These are phyloP conservation scores for Drosophila sordidula DNA, from an alignment of 2,888 invertebrate genomes.

Conservation along the genomic window DNA sequence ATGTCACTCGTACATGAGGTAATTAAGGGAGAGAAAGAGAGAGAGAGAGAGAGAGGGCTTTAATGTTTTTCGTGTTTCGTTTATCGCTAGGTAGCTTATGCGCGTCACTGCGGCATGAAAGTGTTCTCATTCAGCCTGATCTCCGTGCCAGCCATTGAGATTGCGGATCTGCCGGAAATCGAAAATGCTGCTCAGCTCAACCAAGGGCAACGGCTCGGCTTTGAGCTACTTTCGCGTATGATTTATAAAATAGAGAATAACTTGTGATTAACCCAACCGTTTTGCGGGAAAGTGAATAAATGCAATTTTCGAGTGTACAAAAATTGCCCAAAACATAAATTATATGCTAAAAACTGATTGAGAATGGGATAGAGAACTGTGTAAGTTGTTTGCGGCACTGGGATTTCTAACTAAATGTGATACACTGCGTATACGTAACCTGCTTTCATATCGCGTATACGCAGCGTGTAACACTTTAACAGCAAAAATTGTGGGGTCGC, in stretches of 20 bases:
- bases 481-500: conserved; percentile 10
- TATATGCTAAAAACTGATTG: not conserved
- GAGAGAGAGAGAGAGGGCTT: not conserved
- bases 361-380: not conserved
- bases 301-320: not conserved
- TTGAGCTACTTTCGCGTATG: conserved; percentile 88
- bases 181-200: conserved; percentile 57
- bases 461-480: conserved; percentile 10
- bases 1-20: conserved; percentile 92
- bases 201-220: conserved; percentile 88
- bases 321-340: not conserved
- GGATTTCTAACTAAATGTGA: not conserved
- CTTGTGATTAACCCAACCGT: conserved; percentile 7
- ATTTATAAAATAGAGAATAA: conserved; percentile 84
- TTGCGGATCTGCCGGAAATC: conserved; percentile 87
- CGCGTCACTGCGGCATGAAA: conserved; percentile 94
- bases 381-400: not conserved
- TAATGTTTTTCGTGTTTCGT: not conserved
- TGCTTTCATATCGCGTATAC: conserved; percentile 31
- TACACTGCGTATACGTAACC: conserved; percentile 17
- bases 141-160: conserved; percentile 86
- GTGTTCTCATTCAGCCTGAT: conserved; percentile 97
- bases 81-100: conserved; percentile 87
- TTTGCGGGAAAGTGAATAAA: not conserved
- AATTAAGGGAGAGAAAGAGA: not conserved